A percentile compares a stretch with the other conserved stretches of the same genome.
Evolutionary conservation across 2,888 invertebrate genomes (phyloP).

Genomic region (Didymodactylos carnosus): DNA sequence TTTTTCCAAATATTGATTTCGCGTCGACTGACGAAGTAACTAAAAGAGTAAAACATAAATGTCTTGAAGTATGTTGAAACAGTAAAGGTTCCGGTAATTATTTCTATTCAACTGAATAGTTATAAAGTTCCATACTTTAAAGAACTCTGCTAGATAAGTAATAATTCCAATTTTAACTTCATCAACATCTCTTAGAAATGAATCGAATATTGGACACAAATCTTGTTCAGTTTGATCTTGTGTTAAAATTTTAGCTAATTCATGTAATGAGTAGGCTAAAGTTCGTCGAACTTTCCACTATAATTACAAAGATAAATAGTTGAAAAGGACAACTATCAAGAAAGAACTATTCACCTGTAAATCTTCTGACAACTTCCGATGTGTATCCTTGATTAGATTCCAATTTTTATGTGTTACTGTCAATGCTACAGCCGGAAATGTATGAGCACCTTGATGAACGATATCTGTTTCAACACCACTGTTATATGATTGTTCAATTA

Average conservation of each 20-base stretch:
- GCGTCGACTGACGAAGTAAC: no score
- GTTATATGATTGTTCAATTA: slow-evolving; percentile 44
- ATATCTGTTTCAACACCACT: slow-evolving; percentile 45
- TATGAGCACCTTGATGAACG: slow-evolving; percentile 53
- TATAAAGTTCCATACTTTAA: no score
- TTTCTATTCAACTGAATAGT: no score
- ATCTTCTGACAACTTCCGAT: slow-evolving; percentile 47
- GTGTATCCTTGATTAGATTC: slow-evolving; percentile 47
- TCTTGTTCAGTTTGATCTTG: slow-evolving; percentile 49
- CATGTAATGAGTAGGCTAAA: slow-evolving; percentile 54
- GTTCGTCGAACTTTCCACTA: slow-evolving; percentile 56
- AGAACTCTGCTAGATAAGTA: slow-evolving; percentile 49
- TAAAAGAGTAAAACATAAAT: no score
- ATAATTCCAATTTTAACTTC: slow-evolving; percentile 56
- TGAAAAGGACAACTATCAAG: neutral
- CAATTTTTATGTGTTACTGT: slow-evolving; percentile 54
- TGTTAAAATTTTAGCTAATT: slow-evolving; percentile 48
- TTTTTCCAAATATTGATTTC: slow-evolving; percentile 44
- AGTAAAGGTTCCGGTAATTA: no score
- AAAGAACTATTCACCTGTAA: slow-evolving; percentile 42
- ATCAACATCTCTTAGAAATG: slow-evolving; percentile 54
- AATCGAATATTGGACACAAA: slow-evolving; percentile 53
- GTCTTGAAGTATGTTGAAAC: no score
- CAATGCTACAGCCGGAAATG: slow-evolving; percentile 55
- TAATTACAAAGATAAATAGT: slow-evolving; percentile 21